Evolutionary conservation across 2,797 vertebrate genomes (phyloP).

Genomic region (Rhynchonycteris naso): DNA sequence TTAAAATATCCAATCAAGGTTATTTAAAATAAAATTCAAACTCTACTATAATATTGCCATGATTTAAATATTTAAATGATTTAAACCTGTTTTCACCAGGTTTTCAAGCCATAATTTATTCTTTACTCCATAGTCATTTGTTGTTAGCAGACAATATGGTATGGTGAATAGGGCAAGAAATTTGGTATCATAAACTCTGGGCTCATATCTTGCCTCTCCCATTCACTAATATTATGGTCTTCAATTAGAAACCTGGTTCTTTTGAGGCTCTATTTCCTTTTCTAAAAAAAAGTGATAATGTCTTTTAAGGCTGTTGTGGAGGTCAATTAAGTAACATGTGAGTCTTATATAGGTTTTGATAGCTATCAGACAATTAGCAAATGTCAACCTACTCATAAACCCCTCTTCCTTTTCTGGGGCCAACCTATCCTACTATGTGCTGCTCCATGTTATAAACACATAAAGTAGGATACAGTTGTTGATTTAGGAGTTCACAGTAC

Average conservation of each 20-base stretch:
- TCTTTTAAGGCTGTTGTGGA: background rate
- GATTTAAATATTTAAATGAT: background rate
- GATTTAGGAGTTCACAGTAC: background rate
- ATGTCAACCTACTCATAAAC: background rate
- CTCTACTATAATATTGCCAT: background rate
- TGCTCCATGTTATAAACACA: background rate
- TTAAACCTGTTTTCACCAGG: background rate
- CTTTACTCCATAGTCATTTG: background rate
- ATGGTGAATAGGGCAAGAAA: background rate
- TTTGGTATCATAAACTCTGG: background rate
- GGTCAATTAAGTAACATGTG: background rate
- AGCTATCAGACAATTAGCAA: background rate
- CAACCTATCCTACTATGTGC: background rate
- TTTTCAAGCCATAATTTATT: background rate
- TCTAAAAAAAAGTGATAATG: background rate
- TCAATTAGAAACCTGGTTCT: background rate
- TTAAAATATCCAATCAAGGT: background rate
- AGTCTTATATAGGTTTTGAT: background rate
- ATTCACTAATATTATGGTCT: background rate
- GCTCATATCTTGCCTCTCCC: background rate
- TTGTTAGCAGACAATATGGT: background rate
- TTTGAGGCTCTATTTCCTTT: background rate
- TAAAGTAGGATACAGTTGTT: background rate
- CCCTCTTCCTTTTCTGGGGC: background rate
- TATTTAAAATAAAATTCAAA: constrained; percentile 19